Conservation (phyloP, 2,113 vertebrate genomes). For the Ciconia boyciana region DNA sequence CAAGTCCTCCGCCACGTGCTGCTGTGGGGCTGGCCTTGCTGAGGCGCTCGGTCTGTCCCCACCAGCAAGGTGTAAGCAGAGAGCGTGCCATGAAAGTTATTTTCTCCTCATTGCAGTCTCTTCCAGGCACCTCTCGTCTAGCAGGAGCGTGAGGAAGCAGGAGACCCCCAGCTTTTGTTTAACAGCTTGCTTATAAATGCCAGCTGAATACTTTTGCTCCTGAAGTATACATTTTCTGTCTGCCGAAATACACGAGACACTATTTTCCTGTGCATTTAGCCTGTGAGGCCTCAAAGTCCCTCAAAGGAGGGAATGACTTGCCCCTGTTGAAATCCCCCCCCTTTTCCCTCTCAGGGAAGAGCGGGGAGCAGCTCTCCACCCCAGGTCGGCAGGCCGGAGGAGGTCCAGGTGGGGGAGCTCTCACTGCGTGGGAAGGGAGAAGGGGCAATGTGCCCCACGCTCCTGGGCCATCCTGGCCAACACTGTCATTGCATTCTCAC, state of each 20-base stretch:
- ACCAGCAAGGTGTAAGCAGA: rapidly evolving
- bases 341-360: rapidly evolving
- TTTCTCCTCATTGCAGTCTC: neutral
- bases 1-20: rapidly evolving
- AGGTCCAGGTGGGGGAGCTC: neutral
- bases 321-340: neutral
- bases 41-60: rapidly evolving
- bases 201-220: neutral
- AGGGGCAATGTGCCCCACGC: rapidly evolving
- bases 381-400: rapidly evolving
- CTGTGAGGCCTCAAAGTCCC: neutral
- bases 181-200: neutral
- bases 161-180: neutral
- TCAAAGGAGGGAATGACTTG: rapidly evolving
- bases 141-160: neutral
- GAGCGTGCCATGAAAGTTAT: rapidly evolving
- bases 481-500: rapidly evolving
- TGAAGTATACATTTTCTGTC: neutral
- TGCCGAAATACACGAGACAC: neutral
- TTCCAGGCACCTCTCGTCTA: neutral
- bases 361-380: neutral
- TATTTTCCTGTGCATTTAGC: neutral
- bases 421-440: neutral
- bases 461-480: neutral
- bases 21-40: rapidly evolving